A percentile compares a stretch with the other conserved stretches of the same genome.
phyloP scores from a whole-genome alignment of 2,797 vertebrate species.

The Falco naumanni region DNA sequence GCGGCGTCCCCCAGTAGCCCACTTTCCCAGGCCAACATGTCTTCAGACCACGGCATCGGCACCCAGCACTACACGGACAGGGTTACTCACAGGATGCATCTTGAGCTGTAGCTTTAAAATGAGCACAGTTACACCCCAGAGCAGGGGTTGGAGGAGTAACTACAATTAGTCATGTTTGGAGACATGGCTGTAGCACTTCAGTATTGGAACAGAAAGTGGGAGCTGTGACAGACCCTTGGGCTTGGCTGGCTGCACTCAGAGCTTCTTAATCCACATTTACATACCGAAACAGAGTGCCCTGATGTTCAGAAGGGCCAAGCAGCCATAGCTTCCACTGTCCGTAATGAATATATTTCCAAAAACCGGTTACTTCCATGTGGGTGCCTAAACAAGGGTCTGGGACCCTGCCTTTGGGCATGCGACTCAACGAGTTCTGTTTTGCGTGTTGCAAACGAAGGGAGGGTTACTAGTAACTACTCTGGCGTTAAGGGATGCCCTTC shows the following conservation, averaged over 20 bases:
- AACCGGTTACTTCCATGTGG: background rate
- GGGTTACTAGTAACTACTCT: too few species aligned
- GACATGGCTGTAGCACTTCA: background rate
- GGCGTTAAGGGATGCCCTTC: background rate
- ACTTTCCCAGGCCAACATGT: fast-evolving
- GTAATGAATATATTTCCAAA: background rate
- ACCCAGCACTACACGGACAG: background rate
- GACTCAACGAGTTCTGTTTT: too few species aligned
- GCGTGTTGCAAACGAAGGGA: background rate
- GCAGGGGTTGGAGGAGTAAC: background rate
- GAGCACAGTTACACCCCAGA: background rate
- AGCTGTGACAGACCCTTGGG: background rate
- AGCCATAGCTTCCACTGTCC: background rate
- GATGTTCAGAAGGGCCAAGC: background rate
- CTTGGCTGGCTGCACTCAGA: background rate
- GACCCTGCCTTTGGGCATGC: background rate
- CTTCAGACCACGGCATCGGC: background rate
- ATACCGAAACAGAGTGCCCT: background rate
- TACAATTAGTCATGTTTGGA: too few species aligned
- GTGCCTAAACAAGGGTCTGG: too few species aligned
- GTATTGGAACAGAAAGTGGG: background rate
- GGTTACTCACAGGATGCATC: background rate
- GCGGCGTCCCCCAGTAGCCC: background rate
- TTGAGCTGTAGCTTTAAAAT: background rate
- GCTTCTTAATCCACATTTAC: background rate